Evolutionary conservation across 1,140 invertebrate species (phyloP).

Genomic region (Monochamus saltuarius): DNA sequence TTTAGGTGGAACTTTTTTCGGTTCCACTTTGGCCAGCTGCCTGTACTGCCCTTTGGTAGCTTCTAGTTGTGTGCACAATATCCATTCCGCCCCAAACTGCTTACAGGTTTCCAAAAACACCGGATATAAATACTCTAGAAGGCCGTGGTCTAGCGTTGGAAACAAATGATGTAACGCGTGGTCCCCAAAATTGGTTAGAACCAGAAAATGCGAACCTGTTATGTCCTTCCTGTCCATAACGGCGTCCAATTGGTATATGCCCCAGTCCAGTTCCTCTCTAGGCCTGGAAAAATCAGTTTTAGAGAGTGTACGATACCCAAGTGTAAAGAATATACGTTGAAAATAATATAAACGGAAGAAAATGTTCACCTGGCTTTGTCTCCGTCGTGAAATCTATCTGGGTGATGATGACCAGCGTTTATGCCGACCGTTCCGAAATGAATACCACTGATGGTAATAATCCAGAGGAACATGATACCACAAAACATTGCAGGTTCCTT

Average conservation of each 20-base stretch:
- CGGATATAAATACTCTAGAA: constrained; percentile 65
- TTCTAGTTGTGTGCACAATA: constrained; percentile 59
- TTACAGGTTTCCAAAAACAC: constrained; percentile 66
- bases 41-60: constrained; percentile 68
- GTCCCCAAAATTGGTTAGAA: constrained; percentile 72
- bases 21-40: constrained; percentile 61
- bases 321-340: background rate
- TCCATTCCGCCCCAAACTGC: constrained; percentile 65
- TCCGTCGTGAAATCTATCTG: constrained; percentile 78
- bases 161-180: constrained; percentile 81
- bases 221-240: constrained; percentile 71
- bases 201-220: constrained; percentile 67
- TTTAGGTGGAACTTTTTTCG: constrained; percentile 44
- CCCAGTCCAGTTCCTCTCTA: constrained; percentile 65
- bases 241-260: constrained; percentile 73
- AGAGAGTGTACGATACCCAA: background rate
- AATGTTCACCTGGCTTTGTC: constrained; percentile 60
- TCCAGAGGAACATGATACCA: background rate
- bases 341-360: background rate
- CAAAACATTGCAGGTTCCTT: background rate
- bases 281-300: constrained; percentile 28
- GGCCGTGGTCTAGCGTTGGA: constrained; percentile 76
- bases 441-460: constrained; percentile 54
- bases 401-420: constrained; percentile 78
- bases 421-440: constrained; percentile 66